Conservation (phyloP, 2,113 vertebrate species). For the Dendropsophus ebraccatus region DNA sequence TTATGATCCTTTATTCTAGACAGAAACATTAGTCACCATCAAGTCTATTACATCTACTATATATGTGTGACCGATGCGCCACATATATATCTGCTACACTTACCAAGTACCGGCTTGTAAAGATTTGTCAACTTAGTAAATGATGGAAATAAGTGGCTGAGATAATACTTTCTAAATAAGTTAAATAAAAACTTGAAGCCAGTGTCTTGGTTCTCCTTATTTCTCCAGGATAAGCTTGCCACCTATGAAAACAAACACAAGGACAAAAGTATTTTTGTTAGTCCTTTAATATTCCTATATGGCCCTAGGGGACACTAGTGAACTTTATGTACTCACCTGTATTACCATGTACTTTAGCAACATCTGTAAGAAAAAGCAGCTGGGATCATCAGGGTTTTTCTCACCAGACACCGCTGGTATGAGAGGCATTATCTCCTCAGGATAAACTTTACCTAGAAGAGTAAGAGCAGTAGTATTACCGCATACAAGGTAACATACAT, state of each 20-base stretch:
- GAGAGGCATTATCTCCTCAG: constrained; percentile 93
- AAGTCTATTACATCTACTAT: background rate
- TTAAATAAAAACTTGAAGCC: constrained; percentile 97
- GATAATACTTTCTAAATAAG: constrained; percentile 97
- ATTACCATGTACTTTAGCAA: constrained; percentile 94
- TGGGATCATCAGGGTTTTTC: constrained; percentile 90
- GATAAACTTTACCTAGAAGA: constrained; percentile 85
- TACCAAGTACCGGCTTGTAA: constrained; percentile 97
- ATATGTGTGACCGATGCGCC: background rate
- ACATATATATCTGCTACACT: constrained; percentile 22
- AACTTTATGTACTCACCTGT: constrained; percentile 78
- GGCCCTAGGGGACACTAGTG: background rate
- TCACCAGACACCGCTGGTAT: constrained; percentile 88
- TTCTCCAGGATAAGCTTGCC: constrained; percentile 95
- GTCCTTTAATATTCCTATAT: too few species aligned
- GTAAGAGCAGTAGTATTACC: background rate
- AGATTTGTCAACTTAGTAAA: constrained; percentile 96
- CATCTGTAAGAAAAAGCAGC: constrained; percentile 91
- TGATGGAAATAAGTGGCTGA: constrained; percentile 94
- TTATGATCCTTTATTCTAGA: too few species aligned
- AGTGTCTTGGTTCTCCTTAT: constrained; percentile 94
- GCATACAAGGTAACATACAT: too few species aligned
- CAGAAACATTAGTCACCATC: too few species aligned
- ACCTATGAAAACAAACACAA: constrained; percentile 75
- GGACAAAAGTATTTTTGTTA: too few species aligned